Evolutionary conservation across 2,113 vertebrate species (phyloP).

Genomic region (Casuarius casuarius): DNA sequence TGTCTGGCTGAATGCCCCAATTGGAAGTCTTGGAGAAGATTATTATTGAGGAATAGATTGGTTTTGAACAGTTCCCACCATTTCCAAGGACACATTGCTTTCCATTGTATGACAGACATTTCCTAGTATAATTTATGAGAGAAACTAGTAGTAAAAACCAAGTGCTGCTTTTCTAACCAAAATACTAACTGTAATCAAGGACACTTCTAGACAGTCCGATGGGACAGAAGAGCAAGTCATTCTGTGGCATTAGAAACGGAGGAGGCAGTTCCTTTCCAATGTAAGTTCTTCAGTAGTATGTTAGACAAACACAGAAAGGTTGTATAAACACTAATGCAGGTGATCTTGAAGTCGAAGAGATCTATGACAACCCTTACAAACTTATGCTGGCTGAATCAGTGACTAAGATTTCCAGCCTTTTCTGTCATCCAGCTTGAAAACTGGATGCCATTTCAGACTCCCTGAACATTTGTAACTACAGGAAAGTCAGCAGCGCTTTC

Average conservation of each 20-base stretch:
- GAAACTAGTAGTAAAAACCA: neutral
- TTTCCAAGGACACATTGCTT: constrained; percentile 22
- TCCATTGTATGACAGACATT: constrained; percentile 32
- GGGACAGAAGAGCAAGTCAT: neutral
- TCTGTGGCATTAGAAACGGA: neutral
- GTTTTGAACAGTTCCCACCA: constrained; percentile 42
- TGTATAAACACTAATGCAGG: neutral
- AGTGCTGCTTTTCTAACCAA: neutral
- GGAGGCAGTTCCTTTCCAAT: neutral
- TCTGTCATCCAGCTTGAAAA: neutral
- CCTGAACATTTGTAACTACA: neutral
- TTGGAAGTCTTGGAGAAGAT: neutral
- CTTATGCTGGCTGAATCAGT: fast-evolving
- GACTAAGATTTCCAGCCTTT: neutral
- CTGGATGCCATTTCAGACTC: neutral
- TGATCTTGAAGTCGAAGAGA: neutral
- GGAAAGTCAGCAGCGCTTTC: neutral
- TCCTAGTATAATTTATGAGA: constrained; percentile 29
- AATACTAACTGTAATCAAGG: constrained; percentile 34
- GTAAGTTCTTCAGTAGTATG: neutral
- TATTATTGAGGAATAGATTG: neutral
- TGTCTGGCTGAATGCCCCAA: neutral
- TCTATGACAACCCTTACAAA: neutral
- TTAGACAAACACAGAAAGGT: neutral
- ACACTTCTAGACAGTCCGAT: neutral